Evolutionary conservation across 2,113 vertebrate species (phyloP).

Genomic region (Bos indicus): DNA sequence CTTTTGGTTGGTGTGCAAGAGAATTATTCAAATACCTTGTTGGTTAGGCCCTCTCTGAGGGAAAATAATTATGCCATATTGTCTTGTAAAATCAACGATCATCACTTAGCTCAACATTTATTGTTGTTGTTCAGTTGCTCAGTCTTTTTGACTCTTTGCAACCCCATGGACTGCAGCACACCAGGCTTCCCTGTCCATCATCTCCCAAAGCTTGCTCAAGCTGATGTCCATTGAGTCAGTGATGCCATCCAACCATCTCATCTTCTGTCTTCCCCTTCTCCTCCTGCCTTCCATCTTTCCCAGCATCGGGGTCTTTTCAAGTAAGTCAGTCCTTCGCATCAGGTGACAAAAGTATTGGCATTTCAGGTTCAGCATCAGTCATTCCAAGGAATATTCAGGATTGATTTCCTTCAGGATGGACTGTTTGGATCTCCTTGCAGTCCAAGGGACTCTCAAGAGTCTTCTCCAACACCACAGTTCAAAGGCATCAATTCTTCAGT

Average conservation of each 20-base stretch:
- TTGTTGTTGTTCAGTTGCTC: not conserved
- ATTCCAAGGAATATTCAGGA: not conserved
- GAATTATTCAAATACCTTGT: not conserved
- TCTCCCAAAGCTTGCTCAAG: not conserved
- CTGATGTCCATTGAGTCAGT: not conserved
- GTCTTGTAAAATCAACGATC: not conserved
- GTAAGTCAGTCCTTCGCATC: not conserved
- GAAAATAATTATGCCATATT: not conserved
- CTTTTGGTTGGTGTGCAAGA: not conserved
- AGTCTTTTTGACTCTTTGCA: not conserved
- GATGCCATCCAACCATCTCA: not conserved
- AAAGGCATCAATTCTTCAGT: not conserved
- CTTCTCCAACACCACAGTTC: not conserved
- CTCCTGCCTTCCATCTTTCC: not conserved
- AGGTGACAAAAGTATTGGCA: not conserved
- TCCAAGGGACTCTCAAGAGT: not conserved
- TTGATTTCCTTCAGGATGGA: not conserved
- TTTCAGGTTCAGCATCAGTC: not conserved
- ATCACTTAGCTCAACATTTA: not conserved
- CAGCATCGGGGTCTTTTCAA: not conserved
- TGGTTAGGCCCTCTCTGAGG: not conserved
- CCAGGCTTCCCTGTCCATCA: not conserved
- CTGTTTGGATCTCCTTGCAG: not conserved
- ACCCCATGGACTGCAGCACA: not conserved
- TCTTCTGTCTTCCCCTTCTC: accelerated